Evolutionary conservation across 2,888 invertebrate genomes (phyloP).

Genomic region (Boloria euphrosyne): DNA sequence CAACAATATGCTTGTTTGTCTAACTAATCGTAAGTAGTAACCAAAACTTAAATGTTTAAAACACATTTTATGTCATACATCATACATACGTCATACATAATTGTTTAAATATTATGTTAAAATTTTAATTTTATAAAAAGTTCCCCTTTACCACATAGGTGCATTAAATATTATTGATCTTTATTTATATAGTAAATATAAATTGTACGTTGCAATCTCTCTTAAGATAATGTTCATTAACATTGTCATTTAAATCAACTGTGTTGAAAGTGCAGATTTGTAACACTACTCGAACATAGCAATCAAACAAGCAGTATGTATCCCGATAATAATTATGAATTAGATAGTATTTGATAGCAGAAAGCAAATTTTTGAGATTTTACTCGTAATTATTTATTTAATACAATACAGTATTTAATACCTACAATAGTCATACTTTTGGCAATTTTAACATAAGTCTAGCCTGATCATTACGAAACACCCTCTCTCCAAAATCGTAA

Average conservation of each 20-base stretch:
- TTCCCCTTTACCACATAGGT: too few relatives aligned
- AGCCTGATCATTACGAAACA: background rate
- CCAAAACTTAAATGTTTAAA: background rate
- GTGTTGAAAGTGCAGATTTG: conserved; percentile 35
- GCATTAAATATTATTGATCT: background rate
- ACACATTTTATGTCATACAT: background rate
- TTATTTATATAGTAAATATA: conserved; percentile 3
- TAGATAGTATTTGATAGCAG: background rate
- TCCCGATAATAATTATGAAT: conserved; percentile 1
- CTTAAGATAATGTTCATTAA: conserved; percentile 29
- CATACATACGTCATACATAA: too few relatives aligned
- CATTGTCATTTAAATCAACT: conserved; percentile 32
- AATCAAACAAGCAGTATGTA: conserved; percentile 23
- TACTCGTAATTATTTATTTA: background rate
- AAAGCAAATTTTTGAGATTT: background rate
- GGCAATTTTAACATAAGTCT: background rate
- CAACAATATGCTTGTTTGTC: conserved; percentile 22
- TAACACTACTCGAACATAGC: conserved; percentile 27
- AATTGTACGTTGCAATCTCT: conserved; percentile 20
- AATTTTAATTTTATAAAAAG: too few relatives aligned
- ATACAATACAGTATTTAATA: too few relatives aligned
- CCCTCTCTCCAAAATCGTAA: conserved; percentile 6
- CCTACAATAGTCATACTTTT: too few relatives aligned
- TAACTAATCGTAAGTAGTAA: background rate
- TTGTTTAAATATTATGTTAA: too few relatives aligned